These are phyloP conservation scores for Argyrosomus japonicus DNA, from an alignment of 2,113 vertebrate species.

Conservation along the genomic window DNA sequence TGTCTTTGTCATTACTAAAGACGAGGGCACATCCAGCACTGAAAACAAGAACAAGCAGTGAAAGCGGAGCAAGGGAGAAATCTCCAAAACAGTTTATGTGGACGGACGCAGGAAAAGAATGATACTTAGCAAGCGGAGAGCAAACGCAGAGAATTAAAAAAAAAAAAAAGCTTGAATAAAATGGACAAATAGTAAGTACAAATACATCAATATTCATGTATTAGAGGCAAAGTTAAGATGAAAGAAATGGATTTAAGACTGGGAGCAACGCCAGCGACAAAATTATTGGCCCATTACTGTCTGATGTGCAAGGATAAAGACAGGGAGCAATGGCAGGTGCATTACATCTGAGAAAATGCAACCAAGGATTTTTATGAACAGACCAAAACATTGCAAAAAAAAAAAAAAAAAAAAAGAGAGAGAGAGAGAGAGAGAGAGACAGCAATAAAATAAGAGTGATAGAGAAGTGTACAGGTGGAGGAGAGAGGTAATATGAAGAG, in stretches of 20 bases:
- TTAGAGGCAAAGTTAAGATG: slow-evolving; percentile 27
- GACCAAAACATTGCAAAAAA: slow-evolving; percentile 25
- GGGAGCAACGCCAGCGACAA: slow-evolving; percentile 23
- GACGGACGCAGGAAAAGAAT: slow-evolving; percentile 27
- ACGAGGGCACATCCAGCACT: not conserved
- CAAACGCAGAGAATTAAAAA: slow-evolving; percentile 37
- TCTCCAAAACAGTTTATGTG: slow-evolving; percentile 28
- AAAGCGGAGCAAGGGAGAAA: slow-evolving; percentile 1
- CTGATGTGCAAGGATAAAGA: slow-evolving; percentile 48
- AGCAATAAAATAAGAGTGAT: slow-evolving; percentile 19
- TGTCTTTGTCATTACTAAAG: not conserved
- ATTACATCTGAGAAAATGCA: slow-evolving; percentile 38
- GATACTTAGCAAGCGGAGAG: slow-evolving; percentile 32
- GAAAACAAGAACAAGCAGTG: slow-evolving; percentile 9
- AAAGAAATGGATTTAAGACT: slow-evolving; percentile 38
- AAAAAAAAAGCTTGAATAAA: slow-evolving; percentile 28
- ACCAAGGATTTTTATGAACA: not conserved
- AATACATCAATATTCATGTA: slow-evolving; percentile 33
- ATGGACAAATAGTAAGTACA: slow-evolving; percentile 12
- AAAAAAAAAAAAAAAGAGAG: not conserved
- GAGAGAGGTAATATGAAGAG: slow-evolving; percentile 27
- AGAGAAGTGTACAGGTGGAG: slow-evolving; percentile 8
- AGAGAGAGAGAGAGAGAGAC: slow-evolving; percentile 8
- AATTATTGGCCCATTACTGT: slow-evolving; percentile 22
- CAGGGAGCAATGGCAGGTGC: slow-evolving; percentile 48